These are phyloP conservation scores for Helicolenus hilgendorfi DNA, from an alignment of 2,797 vertebrate genomes.

Conservation along the genomic window DNA sequence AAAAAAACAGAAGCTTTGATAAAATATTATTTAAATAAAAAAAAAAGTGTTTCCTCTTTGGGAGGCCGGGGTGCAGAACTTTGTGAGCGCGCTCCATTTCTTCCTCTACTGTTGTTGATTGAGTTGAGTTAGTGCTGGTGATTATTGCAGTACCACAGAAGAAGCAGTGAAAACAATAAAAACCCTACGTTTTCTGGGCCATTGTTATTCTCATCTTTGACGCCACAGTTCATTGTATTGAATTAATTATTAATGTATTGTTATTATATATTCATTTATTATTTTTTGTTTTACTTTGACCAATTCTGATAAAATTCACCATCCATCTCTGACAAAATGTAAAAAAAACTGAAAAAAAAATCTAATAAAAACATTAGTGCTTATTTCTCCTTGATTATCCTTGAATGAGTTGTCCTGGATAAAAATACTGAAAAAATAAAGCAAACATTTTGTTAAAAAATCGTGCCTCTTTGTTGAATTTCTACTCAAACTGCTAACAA, in stretches of 20 bases:
- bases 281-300: conserved; percentile 86
- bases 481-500: background rate
- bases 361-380: conserved; percentile 85
- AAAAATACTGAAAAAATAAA: conserved; percentile 86
- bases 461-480: conserved; percentile 43
- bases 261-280: conserved; percentile 87
- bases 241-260: conserved; percentile 91
- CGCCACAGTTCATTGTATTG: conserved; percentile 89
- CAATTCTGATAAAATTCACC: conserved; percentile 81
- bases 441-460: conserved; percentile 90
- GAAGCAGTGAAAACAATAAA: conserved; percentile 79
- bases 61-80: conserved; percentile 79
- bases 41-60: conserved; percentile 90
- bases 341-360: conserved; percentile 74
- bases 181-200: conserved; percentile 81
- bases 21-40: conserved; percentile 92
- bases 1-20: conserved; percentile 90
- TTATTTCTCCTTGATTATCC: conserved; percentile 90
- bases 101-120: conserved; percentile 90
- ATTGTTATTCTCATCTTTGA: conserved; percentile 83
- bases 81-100: conserved; percentile 78
- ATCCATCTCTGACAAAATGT: conserved; percentile 87
- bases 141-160: conserved; percentile 86
- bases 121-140: conserved; percentile 91
- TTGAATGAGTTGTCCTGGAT: conserved; percentile 90